These are phyloP conservation scores for Triplophysa yarkandensis DNA, from an alignment of 2,797 vertebrate species.

Conservation along the genomic window DNA sequence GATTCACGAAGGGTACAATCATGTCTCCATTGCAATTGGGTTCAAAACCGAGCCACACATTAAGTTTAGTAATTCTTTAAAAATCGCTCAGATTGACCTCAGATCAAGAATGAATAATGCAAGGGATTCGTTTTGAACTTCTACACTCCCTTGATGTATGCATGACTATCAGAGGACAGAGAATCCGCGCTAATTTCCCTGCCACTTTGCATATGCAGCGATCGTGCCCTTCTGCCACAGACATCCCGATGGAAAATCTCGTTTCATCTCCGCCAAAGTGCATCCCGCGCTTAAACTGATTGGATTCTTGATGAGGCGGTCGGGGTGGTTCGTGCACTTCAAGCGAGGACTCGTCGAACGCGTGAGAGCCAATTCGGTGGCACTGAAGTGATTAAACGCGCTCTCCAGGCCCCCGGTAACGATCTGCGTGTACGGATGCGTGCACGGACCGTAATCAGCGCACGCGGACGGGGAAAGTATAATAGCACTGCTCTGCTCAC, in stretches of 20 bases:
- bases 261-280: constrained; percentile 65
- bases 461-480: constrained; percentile 72
- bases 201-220: constrained; percentile 86
- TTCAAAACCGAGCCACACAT: constrained; percentile 38
- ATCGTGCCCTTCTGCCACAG: constrained; percentile 60
- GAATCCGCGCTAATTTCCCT: constrained; percentile 67
- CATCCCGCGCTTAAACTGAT: constrained; percentile 74
- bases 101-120: constrained; percentile 47
- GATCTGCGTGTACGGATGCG: constrained; percentile 71
- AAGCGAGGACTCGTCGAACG: constrained; percentile 65
- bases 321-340: constrained; percentile 72
- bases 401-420: constrained; percentile 56
- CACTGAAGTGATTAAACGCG: constrained; percentile 89
- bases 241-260: constrained; percentile 51
- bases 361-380: constrained; percentile 84
- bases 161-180: constrained; percentile 59
- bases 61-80: constrained; percentile 53
- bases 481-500: constrained; percentile 56
- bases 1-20: neutral
- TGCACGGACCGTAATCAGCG: constrained; percentile 88
- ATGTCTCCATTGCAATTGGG: constrained; percentile 7
- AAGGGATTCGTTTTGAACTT: constrained; percentile 40
- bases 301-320: constrained; percentile 80
- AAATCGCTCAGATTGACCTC: constrained; percentile 24
- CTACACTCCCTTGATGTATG: constrained; percentile 36